These are phyloP conservation scores for Podarcis siculus DNA, from an alignment of 2,797 vertebrate species.

Conservation along the genomic window DNA sequence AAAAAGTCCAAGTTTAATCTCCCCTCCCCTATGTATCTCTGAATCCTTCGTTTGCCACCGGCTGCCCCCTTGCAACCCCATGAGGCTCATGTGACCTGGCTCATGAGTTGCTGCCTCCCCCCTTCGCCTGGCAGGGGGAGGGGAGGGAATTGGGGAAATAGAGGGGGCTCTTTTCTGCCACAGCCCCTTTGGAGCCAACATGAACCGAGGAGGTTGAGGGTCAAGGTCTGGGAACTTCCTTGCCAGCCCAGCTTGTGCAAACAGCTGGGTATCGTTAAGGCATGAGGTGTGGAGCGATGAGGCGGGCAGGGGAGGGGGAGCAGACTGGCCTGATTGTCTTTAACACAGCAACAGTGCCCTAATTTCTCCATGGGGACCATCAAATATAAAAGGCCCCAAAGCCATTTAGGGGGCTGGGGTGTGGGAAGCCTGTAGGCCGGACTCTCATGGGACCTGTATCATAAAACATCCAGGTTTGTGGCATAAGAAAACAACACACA, in stretches of 20 bases:
- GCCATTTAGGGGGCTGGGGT: not conserved
- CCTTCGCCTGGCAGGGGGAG: not conserved
- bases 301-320: not conserved
- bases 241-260: not conserved
- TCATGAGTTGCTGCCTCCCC: not conserved
- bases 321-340: not conserved
- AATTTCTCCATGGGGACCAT: not conserved
- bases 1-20: not conserved
- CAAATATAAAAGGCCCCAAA: constrained; percentile 6
- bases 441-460: not conserved
- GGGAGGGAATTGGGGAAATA: not conserved
- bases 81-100: constrained; percentile 22
- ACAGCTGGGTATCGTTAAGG: constrained; percentile 9
- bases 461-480: not conserved
- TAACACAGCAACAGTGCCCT: not conserved
- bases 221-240: constrained; percentile 10
- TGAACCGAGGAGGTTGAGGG: constrained; percentile 9
- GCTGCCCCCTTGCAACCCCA: constrained; percentile 11
- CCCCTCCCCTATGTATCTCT: not conserved
- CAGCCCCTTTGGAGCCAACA: constrained; percentile 21
- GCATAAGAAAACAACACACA: not conserved
- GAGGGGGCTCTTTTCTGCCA: not conserved
- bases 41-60: constrained; percentile 6
- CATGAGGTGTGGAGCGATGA: not conserved
- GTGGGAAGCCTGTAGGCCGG: not conserved